Conservation (phyloP, 2,113 vertebrate species). For the Oreochromis aureus region DNA sequence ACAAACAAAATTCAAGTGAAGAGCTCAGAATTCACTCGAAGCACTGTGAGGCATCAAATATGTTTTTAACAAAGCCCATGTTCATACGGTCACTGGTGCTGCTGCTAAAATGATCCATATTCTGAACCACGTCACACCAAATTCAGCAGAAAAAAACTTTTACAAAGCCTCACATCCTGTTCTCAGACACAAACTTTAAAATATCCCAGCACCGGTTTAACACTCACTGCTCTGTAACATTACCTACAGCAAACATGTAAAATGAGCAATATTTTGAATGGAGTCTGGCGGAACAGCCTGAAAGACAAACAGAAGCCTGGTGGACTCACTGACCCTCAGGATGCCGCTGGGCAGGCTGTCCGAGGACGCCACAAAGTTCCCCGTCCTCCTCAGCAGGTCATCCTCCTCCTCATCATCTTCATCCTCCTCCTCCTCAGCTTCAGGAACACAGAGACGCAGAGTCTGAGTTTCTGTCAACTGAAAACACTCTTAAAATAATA, state of each 20-base stretch:
- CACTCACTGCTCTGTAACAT: neutral
- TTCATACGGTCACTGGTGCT: neutral
- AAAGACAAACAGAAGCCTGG: neutral
- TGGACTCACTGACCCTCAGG: conserved; percentile 74
- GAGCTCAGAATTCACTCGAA: neutral
- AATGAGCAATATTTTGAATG: neutral
- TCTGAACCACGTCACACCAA: neutral
- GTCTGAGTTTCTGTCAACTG: neutral
- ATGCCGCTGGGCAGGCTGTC: conserved; percentile 79
- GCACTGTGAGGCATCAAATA: neutral
- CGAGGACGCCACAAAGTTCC: conserved; percentile 80
- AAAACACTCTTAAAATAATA: neutral
- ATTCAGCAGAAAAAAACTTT: neutral
- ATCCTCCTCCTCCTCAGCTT: conserved; percentile 67
- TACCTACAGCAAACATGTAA: neutral
- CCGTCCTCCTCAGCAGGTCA: conserved; percentile 82
- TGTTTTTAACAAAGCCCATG: neutral
- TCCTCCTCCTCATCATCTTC: conserved; percentile 72
- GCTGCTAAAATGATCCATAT: neutral
- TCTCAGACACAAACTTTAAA: neutral
- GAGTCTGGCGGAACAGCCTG: neutral
- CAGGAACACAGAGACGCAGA: neutral
- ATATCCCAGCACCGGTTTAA: neutral
- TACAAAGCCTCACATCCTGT: neutral
- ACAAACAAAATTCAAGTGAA: neutral